These are phyloP conservation scores for Gymnothorax javanicus DNA, from an alignment of 2,797 vertebrate genomes.

Conservation along the genomic window DNA sequence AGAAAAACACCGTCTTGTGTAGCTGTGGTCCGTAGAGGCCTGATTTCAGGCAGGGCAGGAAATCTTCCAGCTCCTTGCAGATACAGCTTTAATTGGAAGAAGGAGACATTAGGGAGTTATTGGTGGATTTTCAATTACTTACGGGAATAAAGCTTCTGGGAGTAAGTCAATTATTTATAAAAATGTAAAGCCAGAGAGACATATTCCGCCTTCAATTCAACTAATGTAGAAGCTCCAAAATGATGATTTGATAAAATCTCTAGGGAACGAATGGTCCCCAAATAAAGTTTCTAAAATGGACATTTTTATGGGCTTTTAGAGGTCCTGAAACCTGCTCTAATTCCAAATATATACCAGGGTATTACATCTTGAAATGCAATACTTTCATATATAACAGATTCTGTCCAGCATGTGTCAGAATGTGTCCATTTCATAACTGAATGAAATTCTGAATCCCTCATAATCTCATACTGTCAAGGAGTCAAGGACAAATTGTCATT, in stretches of 20 bases:
- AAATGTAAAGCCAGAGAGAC: background rate
- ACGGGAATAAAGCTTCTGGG: conserved; percentile 3
- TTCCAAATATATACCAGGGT: background rate
- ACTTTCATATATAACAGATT: background rate
- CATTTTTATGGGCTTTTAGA: background rate
- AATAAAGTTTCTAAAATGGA: background rate
- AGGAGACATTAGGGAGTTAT: background rate
- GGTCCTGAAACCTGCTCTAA: background rate
- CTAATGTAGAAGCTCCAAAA: background rate
- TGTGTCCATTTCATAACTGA: conserved; percentile 3
- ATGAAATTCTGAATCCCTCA: background rate
- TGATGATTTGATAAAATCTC: conserved; percentile 1
- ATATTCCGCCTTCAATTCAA: conserved; percentile 9
- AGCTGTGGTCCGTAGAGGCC: background rate
- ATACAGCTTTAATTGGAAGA: conserved; percentile 1
- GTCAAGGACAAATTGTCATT: conserved; percentile 29
- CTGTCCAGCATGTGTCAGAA: conserved; percentile 3
- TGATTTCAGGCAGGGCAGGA: background rate
- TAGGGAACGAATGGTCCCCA: background rate
- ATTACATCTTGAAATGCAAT: background rate
- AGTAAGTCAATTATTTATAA: conserved; percentile 22
- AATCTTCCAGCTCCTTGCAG: background rate
- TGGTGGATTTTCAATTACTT: conserved; percentile 17
- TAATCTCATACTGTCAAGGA: conserved; percentile 37
- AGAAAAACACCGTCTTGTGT: background rate